Percentiles rank a stretch among this genome's conserved stretches.
Conservation (phyloP, 2,888 invertebrate genomes). For the Eupithecia inturbata region DNA sequence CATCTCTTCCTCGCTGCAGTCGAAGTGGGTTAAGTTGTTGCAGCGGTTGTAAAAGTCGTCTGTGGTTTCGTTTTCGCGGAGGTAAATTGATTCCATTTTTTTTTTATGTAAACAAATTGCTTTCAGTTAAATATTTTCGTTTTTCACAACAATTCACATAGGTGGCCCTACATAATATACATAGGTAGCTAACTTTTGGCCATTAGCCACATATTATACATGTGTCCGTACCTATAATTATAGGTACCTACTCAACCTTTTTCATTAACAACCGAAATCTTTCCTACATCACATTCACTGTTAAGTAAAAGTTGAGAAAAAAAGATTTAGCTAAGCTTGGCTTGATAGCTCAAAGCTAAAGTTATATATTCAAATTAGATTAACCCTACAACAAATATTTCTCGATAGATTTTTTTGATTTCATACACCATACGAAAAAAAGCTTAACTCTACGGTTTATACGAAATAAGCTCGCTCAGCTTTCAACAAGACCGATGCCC, state of each 20-base stretch:
- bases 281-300: not conserved
- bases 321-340: not conserved
- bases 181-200: not conserved
- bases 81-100: slow-evolving; percentile 62
- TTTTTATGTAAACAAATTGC: not conserved
- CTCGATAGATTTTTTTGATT: not conserved
- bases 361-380: not conserved
- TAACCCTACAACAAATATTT: not conserved
- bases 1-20: slow-evolving; percentile 85
- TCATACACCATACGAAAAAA: not conserved
- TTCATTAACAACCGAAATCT: too few relatives aligned
- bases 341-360: not conserved
- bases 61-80: slow-evolving; percentile 69
- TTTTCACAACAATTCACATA: not conserved
- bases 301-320: not conserved
- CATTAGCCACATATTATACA: too few relatives aligned
- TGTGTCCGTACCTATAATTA: too few relatives aligned
- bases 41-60: slow-evolving; percentile 77
- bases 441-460: not conserved
- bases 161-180: not conserved
- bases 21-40: slow-evolving; percentile 77
- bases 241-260: too few relatives aligned
- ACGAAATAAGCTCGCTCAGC: not conserved
- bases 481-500: not conserved
- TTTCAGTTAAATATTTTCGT: not conserved